phyloP scores from a whole-genome alignment of 2,888 invertebrate species.

The Oscheius sp. region DNA sequence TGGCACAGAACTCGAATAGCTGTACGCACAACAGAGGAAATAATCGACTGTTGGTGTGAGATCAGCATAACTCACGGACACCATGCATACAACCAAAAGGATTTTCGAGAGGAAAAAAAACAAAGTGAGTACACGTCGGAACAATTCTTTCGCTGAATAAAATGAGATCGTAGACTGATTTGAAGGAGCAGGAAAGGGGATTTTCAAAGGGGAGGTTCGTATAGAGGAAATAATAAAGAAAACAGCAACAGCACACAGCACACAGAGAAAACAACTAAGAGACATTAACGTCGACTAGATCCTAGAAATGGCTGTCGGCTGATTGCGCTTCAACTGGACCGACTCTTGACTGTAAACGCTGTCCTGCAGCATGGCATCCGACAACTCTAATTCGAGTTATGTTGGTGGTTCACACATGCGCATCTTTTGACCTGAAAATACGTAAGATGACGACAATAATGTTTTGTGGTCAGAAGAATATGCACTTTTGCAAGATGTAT shows the following conservation, averaged over 20 bases:
- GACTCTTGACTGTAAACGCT: neutral
- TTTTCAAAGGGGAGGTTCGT: neutral
- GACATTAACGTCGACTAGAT: conserved; percentile 12
- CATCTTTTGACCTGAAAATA: conserved; percentile 55
- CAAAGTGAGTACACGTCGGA: conserved; percentile 39
- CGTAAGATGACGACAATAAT: neutral
- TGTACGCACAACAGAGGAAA: conserved; percentile 34
- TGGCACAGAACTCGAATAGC: conserved; percentile 34
- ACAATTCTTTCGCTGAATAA: conserved; percentile 36
- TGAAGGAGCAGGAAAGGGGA: neutral
- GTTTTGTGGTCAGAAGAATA: neutral
- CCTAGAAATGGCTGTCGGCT: conserved; percentile 18
- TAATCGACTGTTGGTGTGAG: conserved; percentile 35
- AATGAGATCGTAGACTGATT: conserved; percentile 34
- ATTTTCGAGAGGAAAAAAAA: conserved; percentile 15
- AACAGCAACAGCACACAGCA: conserved; percentile 21
- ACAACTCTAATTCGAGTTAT: conserved; percentile 17
- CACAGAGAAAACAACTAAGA: conserved; percentile 23
- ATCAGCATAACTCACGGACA: conserved; percentile 37
- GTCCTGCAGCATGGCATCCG: conserved; percentile 1
- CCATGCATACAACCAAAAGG: conserved; percentile 33
- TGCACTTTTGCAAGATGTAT: neutral
- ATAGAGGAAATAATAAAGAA: conserved; percentile 12
- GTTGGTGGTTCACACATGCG: conserved; percentile 53
- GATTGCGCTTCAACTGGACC: neutral